Conservation (phyloP, 2,113 vertebrate genomes). For the Buteo buteo region DNA sequence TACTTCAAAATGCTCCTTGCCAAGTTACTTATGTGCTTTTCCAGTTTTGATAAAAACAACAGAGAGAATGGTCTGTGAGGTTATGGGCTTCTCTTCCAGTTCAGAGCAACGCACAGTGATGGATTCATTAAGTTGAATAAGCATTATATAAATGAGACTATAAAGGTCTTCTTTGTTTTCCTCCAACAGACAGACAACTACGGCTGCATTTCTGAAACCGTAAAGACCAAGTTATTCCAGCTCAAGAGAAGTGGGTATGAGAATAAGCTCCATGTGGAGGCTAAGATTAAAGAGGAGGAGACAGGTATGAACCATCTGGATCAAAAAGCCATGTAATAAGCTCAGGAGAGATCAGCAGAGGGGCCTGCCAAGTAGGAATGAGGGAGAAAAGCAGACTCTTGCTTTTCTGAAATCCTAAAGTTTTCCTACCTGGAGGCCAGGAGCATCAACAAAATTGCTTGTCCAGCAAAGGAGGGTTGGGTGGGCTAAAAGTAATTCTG, state of each 20-base stretch:
- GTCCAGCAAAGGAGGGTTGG: not conserved
- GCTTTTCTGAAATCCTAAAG: not conserved
- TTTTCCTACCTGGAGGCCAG: not conserved
- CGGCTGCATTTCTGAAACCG: slow-evolving; percentile 65
- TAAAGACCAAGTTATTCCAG: slow-evolving; percentile 75
- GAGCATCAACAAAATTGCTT: not conserved
- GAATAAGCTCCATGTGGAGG: slow-evolving; percentile 61
- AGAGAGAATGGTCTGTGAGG: not conserved
- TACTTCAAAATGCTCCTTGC: not conserved
- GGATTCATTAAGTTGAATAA: not conserved
- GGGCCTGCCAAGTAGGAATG: not conserved
- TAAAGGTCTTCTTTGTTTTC: not conserved
- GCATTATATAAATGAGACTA: not conserved
- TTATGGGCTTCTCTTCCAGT: not conserved
- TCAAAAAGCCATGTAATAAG: not conserved
- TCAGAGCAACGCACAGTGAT: not conserved
- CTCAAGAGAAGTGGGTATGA: slow-evolving; percentile 66
- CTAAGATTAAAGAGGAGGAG: slow-evolving; percentile 73
- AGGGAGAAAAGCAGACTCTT: not conserved
- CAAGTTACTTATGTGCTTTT: not conserved
- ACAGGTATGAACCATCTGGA: slow-evolving; percentile 63
- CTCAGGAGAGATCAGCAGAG: not conserved
- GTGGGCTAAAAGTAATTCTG: not conserved
- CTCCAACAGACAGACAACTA: slow-evolving; percentile 61
- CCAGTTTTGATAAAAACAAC: not conserved